phyloP scores from a whole-genome alignment of 2,113 vertebrate genomes.

The Numida meleagris region DNA sequence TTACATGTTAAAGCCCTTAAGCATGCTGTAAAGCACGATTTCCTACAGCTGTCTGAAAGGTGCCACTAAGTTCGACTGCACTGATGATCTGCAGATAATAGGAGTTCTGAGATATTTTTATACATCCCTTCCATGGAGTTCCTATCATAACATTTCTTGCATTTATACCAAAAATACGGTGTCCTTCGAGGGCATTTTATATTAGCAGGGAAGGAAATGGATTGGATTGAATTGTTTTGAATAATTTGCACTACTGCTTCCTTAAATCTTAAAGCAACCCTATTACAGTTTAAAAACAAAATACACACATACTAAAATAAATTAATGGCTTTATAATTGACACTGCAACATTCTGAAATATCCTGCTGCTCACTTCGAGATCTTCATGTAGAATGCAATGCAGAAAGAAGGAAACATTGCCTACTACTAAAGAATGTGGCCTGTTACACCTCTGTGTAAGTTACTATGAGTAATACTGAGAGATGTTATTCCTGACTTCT shows the following conservation, averaged over 20 bases:
- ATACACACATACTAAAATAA: not conserved
- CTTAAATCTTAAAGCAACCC: not conserved
- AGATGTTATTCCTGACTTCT: not conserved
- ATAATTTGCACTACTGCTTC: not conserved
- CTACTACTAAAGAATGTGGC: not conserved
- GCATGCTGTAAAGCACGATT: not conserved
- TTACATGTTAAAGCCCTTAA: not conserved
- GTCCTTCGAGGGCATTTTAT: not conserved
- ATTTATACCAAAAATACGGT: not conserved
- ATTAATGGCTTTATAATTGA: not conserved
- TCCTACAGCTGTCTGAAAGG: not conserved
- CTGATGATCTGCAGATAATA: not conserved
- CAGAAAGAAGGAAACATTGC: not conserved
- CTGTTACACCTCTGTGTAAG: accelerated
- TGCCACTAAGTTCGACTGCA: not conserved
- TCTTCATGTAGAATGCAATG: not conserved
- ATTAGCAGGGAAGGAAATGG: not conserved
- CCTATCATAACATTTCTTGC: not conserved
- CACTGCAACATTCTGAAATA: not conserved
- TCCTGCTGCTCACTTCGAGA: not conserved
- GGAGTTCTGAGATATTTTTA: not conserved
- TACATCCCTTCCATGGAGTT: not conserved
- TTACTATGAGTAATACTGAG: not conserved
- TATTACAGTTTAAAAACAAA: not conserved
- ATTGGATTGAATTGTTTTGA: not conserved